These are phyloP conservation scores for Tridacna crocea DNA, from an alignment of 2,888 invertebrate genomes.

Conservation along the genomic window DNA sequence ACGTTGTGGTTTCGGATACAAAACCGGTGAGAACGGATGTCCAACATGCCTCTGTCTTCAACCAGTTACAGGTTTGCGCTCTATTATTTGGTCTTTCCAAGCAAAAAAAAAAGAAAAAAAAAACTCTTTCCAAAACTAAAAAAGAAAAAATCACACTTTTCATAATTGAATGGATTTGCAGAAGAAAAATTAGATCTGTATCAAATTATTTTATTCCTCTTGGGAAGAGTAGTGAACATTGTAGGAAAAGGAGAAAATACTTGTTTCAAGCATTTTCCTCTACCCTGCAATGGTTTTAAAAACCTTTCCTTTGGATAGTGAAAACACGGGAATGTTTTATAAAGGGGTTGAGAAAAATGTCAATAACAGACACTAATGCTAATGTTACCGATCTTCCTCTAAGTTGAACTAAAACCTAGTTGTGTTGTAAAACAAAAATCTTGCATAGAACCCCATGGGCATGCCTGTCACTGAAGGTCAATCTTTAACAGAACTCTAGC, in stretches of 20 bases:
- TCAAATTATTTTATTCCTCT: background rate
- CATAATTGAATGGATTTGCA: background rate
- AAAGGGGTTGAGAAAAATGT: background rate
- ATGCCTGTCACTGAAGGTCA: background rate
- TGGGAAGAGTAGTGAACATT: background rate
- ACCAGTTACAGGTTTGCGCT: slow-evolving; percentile 37
- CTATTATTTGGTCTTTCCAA: background rate
- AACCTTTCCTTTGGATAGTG: background rate
- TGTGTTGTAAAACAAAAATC: background rate
- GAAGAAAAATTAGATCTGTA: background rate
- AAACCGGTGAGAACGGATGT: slow-evolving; percentile 1
- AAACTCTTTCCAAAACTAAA: background rate
- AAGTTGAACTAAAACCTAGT: background rate
- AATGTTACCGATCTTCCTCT: no score
- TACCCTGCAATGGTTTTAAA: background rate
- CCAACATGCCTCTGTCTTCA: slow-evolving; percentile 49
- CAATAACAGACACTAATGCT: background rate
- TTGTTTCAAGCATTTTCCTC: background rate
- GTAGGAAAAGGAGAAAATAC: background rate
- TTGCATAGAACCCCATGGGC: background rate
- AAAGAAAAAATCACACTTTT: background rate
- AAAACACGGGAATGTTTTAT: background rate
- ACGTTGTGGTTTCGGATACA: slow-evolving; percentile 6
- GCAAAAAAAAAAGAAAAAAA: background rate
- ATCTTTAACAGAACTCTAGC: no score